Base-by-base conservation (phyloP, 2,888 invertebrate species). In the Clitarchus hookeri region DNA sequence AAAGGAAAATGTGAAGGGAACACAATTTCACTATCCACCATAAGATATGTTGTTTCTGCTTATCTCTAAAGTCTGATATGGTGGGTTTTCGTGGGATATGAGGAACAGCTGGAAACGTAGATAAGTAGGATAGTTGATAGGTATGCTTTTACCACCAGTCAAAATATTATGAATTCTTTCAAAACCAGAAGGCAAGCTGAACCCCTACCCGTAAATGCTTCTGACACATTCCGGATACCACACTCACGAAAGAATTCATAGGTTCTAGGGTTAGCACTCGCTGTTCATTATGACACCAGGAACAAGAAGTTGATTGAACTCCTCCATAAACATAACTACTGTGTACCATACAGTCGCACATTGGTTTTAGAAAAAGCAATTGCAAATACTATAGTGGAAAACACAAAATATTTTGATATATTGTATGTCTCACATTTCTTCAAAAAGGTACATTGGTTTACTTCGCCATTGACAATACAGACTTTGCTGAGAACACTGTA, bases 381-480 rank as follows among this genome's bases (percentile, higher is more conserved):
- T 25, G 86, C 86, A 36, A 87, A 86, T 87, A 80, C 84, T 87
- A 84, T 86, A 53, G 86, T 87, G 79, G 87, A 87, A 82, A 84
- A 87, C 53, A 86, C 87, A 0, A 79, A 79, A 87, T 23, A 79
- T 27, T 87, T 85, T 27, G 86, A 86, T 36, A 86, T 86, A 6
- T 25, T 87, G 6, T 87, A 87, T 86, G 87, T 87, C 19, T 80
- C 87, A 85, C 86, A n/a, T n/a, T n/a, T n/a, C n/a, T n/a, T n/a
- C n/a, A n/a, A n/a, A n/a, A n/a, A n/a, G n/a, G n/a, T 84, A 23
- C 86, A 25, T 82, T 87, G 36, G 86, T 44, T 86, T 84, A 87
- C 54, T 54, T 86, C 19, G 53, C 84, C 26, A 82, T 54, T 82
- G 85, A 82, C 16, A 83, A 84, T 78, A 83, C 83, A 83, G 83